phyloP scores from a whole-genome alignment of 2,888 invertebrate genomes.

The Carcina quercana region DNA sequence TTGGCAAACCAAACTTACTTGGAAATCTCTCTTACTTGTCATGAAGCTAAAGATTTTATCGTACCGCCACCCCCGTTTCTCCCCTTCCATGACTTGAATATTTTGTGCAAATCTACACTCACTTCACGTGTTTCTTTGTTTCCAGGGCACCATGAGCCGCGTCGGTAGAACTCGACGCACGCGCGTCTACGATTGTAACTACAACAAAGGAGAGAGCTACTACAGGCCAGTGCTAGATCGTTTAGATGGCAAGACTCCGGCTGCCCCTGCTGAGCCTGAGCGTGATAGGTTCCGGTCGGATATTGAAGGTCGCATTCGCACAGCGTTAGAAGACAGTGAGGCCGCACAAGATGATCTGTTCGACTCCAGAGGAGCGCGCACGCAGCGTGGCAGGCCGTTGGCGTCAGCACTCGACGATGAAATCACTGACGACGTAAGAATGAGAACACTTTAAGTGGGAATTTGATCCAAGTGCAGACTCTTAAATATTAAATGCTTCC shows the following conservation, averaged over 20 bases:
- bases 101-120: no score
- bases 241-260: constrained; percentile 77
- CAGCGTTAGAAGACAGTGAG: constrained; percentile 46
- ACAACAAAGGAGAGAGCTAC: constrained; percentile 88
- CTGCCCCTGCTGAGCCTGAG: constrained; percentile 46
- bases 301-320: constrained; percentile 53
- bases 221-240: constrained; percentile 86
- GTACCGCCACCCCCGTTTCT: no score
- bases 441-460: no score
- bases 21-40: no score
- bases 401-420: constrained; percentile 62
- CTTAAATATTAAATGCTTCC: no score
- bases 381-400: constrained; percentile 56
- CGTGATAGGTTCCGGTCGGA: constrained; percentile 47
- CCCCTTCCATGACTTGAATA: no score
- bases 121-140: no score
- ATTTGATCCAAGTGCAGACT: no score
- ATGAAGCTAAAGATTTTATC: no score
- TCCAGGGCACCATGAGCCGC: constrained; percentile 53
- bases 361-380: constrained; percentile 77
- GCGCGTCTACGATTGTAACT: constrained; percentile 89
- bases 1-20: no score
- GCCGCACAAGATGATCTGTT: constrained; percentile 71
- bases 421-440: constrained; percentile 66
- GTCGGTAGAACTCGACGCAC: constrained; percentile 81